Evolutionary conservation across 2,113 vertebrate species (phyloP), one percentile per base, ranked within the genome.

Genomic region (Dicentrarchus labrax): DNA sequence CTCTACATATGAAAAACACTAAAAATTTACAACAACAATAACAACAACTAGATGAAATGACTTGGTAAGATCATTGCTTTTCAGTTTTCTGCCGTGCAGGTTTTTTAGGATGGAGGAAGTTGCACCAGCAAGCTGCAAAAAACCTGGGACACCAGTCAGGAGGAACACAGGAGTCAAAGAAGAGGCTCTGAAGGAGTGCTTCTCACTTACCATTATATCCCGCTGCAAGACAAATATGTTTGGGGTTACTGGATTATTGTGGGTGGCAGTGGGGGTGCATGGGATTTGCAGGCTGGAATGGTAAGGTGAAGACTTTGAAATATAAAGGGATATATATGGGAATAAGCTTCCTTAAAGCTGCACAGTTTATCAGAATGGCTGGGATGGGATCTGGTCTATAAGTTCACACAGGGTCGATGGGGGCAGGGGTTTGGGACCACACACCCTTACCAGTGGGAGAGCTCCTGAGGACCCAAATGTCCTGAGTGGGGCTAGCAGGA

Each of bases 381-480:
- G 56, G 2, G 53, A 62, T 24, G 51, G 51, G 60, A 66, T 72
- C 84, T 76, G 48, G 61, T 72, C 21, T 80, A 82, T 47, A 65
- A 72, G 87, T 30, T 86, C 79, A 89, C 76, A 43, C 53, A 6
- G 22, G 62, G 80, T 53, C 3, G 1, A 24, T 4, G 61, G 60
- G 22, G 1, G 39, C 75, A 65, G 30, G 85, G 3, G 53, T 56
- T 80, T 19, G 80, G 90, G 89, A 62, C 47, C 88, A 91, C 79
- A 93, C 90, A 87, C 86, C 93, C 95, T 96, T 96, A 96, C 95
- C 95, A 88, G 87, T 81, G 83, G 93, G 91, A 72, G 92, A 90
- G 59, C 88, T 94, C 92, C 95, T 95, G 88, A 96, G 95, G 88
- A 96, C 94, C 95, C 95, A 96, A 85, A 95, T 92, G 85, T 96